Evolutionary conservation across 2,888 invertebrate genomes (phyloP).

Genomic region (Trichogramma evanescens): DNA sequence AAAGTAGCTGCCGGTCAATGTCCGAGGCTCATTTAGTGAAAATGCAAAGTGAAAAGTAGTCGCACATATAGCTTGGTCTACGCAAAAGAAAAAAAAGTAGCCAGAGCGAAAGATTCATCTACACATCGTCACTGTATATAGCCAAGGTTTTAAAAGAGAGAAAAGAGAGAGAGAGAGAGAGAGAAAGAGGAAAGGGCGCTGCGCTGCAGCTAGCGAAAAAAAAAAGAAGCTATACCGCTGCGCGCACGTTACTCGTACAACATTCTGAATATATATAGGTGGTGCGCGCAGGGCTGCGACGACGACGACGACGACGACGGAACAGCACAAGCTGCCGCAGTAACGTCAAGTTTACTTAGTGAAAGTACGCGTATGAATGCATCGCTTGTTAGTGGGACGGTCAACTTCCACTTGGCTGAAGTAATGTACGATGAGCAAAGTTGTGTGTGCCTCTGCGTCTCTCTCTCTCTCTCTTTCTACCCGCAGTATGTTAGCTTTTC

Average conservation of each 20-base stretch:
- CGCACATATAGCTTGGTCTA: neutral
- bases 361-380: conserved; percentile 32
- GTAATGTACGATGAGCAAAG: conserved; percentile 3
- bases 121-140: too few relatives aligned
- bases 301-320: neutral
- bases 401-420: conserved; percentile 18
- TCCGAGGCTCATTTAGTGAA: conserved; percentile 16
- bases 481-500: too few relatives aligned
- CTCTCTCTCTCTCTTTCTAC: too few relatives aligned
- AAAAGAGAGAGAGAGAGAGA: neutral
- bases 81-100: too few relatives aligned
- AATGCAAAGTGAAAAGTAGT: conserved; percentile 10
- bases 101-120: too few relatives aligned
- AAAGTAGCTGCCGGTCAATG: neutral
- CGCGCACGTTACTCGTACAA: too few relatives aligned
- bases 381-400: conserved; percentile 28
- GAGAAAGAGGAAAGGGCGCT: neutral
- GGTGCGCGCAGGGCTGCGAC: neutral
- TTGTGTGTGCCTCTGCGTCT: neutral
- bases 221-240: neutral
- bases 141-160: neutral
- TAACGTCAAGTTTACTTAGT: conserved; percentile 28
- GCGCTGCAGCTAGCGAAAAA: neutral
- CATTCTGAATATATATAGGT: too few relatives aligned
- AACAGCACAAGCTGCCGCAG: conserved; percentile 9